Conservation (phyloP, 2,797 vertebrate genomes). For the Artibeus lituratus region DNA sequence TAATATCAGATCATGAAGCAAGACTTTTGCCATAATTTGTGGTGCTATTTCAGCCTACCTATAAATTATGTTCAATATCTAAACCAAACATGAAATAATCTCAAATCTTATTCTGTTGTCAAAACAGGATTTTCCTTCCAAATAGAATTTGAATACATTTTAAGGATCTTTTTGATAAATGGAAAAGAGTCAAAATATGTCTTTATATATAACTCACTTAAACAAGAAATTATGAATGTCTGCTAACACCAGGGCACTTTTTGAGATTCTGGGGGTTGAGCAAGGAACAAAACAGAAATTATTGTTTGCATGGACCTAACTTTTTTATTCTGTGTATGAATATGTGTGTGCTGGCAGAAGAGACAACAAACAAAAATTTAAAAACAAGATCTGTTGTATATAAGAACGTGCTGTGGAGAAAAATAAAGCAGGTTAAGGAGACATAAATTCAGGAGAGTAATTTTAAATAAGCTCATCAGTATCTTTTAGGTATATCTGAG, state of each 20-base stretch:
- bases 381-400: neutral
- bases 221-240: neutral
- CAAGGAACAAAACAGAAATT: neutral
- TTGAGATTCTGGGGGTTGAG: neutral
- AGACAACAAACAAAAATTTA: neutral
- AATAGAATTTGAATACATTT: neutral
- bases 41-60: neutral
- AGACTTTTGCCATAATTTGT: neutral
- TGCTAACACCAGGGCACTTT: neutral
- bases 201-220: neutral
- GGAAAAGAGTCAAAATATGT: neutral
- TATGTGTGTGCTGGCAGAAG: neutral
- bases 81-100: neutral
- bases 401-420: neutral
- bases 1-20: neutral
- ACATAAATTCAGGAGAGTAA: neutral
- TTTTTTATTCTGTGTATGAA: neutral
- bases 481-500: neutral
- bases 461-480: neutral
- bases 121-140: neutral
- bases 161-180: neutral
- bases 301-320: neutral
- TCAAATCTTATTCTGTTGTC: neutral
- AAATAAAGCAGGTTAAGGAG: neutral
- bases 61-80: neutral